A percentile compares a stretch with the other conserved stretches of the same genome.
phyloP scores from a whole-genome alignment of 2,888 invertebrate genomes.

The Artemia sp. region DNA sequence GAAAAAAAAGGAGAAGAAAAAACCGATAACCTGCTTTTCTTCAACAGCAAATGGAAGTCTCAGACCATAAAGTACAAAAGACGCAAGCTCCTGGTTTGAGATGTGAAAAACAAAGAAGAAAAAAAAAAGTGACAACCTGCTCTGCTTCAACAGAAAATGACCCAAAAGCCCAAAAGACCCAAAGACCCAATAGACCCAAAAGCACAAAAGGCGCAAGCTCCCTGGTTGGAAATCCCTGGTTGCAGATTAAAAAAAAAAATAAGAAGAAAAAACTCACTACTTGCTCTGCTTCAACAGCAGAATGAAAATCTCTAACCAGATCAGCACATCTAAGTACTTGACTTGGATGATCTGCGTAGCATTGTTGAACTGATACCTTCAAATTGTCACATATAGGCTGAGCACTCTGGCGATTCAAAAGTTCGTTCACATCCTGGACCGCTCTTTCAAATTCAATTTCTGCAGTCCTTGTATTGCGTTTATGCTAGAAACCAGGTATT shows the following conservation, averaged over 20 bases:
- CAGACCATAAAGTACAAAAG: too few species aligned
- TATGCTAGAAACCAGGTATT: conserved; percentile 15
- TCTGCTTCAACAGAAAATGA: too few species aligned
- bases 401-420: conserved; percentile 16
- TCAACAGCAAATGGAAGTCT: too few species aligned
- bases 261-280: conserved; percentile 14
- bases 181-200: too few species aligned
- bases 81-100: too few species aligned
- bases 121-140: too few species aligned
- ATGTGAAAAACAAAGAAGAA: too few species aligned
- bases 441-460: conserved; percentile 20
- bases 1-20: too few species aligned
- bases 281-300: conserved; percentile 19
- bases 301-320: conserved; percentile 20
- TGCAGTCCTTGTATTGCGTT: conserved; percentile 7
- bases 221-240: too few species aligned
- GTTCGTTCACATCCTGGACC: conserved; percentile 17
- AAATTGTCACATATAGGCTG: conserved; percentile 18
- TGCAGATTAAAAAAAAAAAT: conserved; percentile 17
- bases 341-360: conserved; percentile 19
- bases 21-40: too few species aligned
- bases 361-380: conserved; percentile 18
- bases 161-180: too few species aligned
- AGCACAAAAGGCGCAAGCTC: too few species aligned
- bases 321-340: conserved; percentile 18